Conservation (phyloP, 2,888 invertebrate genomes). For the Oxytorus armatus region DNA sequence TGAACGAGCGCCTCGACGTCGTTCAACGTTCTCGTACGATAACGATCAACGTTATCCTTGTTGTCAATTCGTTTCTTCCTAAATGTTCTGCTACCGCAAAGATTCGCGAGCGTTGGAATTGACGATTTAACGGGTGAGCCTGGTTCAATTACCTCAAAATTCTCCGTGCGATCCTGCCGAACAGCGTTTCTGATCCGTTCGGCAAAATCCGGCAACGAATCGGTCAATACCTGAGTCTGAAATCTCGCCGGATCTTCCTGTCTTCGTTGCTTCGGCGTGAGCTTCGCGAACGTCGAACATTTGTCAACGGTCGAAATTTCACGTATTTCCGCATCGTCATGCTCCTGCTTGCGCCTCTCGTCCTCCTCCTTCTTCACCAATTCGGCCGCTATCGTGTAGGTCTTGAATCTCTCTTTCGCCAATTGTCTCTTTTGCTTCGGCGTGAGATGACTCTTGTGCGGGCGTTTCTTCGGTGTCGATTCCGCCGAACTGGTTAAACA, state of each 20-base stretch:
- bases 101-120: constrained; percentile 76
- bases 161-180: constrained; percentile 73
- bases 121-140: constrained; percentile 70
- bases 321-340: constrained; percentile 59
- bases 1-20: constrained; percentile 77
- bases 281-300: constrained; percentile 78
- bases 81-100: constrained; percentile 70
- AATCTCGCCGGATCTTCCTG: constrained; percentile 89
- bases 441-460: constrained; percentile 85
- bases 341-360: constrained; percentile 73
- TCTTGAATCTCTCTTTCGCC: constrained; percentile 92
- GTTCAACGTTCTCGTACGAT: constrained; percentile 89
- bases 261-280: constrained; percentile 89
- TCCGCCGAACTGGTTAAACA: constrained; percentile 88
- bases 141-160: constrained; percentile 87
- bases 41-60: constrained; percentile 89
- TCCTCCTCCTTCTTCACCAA: constrained; percentile 85
- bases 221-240: constrained; percentile 87
- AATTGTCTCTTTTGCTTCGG: constrained; percentile 92
- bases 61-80: constrained; percentile 70
- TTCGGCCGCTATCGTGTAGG: constrained; percentile 91
- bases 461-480: constrained; percentile 89
- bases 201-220: constrained; percentile 77
- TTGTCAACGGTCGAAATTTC: constrained; percentile 73
- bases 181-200: constrained; percentile 5